Base-by-base conservation (phyloP, 1,140 invertebrate genomes). In the Hyphantria cunea region DNA sequence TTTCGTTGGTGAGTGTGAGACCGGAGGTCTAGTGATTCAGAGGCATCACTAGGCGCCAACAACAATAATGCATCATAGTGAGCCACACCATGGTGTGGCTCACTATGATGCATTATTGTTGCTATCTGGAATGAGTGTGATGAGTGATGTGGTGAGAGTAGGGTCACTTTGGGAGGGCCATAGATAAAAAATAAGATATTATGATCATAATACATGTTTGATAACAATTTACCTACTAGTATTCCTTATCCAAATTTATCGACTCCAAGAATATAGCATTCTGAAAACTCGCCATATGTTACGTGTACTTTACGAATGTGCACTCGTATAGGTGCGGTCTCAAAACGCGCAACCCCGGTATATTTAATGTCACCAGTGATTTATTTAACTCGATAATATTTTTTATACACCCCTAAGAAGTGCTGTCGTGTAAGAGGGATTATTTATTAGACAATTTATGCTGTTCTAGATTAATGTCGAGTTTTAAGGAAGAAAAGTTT, bases 351-450 rank as follows among this genome's bases (percentile, higher is more conserved):
- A 25, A 48, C 51, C 65, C 44, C 49, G 50, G 17, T 55, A 64
- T 60, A 63, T 68, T 59, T 59, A 54, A 53, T 48, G 53, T 59
- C 50, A 53, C 49, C 39, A 25, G 61, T 47, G 66, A 68, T 68
- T 68, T 68, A 68, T 68, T 63, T 59, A 61, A 66, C 59, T 66
- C 52, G 58, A 53, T 52, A 41, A 65, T 55, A 63, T 63, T 63
- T 63, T 54, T 63, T 63, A 53, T 39, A 48, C 45, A 41, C 44
- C 47, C 45, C 55, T 49, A 31, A 58, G 55, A 58, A 58, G 55
- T 58, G 45, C 55, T 58, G 34, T 6, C 45, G 55, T 25, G 32
- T 48, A 17, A 31, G 10, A 33, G 45, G 55, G 55, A 58, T 58
- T 58, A 49, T 58, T 58, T 58, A 58, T 58, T 49, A 49, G 4